These are phyloP conservation scores for Megalops cyprinoides DNA, from an alignment of 2,797 vertebrate species.

Conservation along the genomic window DNA sequence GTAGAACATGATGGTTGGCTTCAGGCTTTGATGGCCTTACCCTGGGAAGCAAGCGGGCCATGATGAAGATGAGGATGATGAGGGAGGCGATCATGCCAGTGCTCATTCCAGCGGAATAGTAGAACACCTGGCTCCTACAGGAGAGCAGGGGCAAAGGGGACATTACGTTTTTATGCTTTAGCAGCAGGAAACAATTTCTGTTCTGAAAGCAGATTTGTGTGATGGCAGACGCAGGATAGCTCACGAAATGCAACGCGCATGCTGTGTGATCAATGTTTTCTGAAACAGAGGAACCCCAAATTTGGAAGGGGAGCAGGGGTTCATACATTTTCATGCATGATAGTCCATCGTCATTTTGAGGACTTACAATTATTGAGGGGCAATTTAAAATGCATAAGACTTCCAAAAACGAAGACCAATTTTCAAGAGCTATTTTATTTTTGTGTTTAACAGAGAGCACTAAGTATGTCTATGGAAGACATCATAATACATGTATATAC, in stretches of 20 bases:
- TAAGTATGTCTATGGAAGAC: too few species aligned
- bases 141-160: neutral
- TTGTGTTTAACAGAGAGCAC: neutral
- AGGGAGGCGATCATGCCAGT: slow-evolving; percentile 89
- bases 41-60: slow-evolving; percentile 88
- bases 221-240: too few species aligned
- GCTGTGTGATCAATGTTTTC: neutral
- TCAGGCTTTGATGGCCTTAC: slow-evolving; percentile 59
- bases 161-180: too few species aligned
- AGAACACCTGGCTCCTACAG: slow-evolving; percentile 89
- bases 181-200: too few species aligned
- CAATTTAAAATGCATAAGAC: neutral
- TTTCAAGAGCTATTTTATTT: neutral
- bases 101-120: slow-evolving; percentile 90
- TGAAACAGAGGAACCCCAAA: too few species aligned
- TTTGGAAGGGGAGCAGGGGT: too few species aligned
- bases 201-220: too few species aligned
- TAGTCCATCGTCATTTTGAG: too few species aligned
- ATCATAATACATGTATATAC: neutral
- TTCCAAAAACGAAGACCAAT: neutral
- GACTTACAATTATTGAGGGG: too few species aligned
- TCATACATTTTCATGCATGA: too few species aligned
- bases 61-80: slow-evolving; percentile 84
- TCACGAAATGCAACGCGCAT: neutral
- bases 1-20: neutral